phyloP scores from a whole-genome alignment of 2,888 invertebrate species.

The Drosophila meridiana region DNA sequence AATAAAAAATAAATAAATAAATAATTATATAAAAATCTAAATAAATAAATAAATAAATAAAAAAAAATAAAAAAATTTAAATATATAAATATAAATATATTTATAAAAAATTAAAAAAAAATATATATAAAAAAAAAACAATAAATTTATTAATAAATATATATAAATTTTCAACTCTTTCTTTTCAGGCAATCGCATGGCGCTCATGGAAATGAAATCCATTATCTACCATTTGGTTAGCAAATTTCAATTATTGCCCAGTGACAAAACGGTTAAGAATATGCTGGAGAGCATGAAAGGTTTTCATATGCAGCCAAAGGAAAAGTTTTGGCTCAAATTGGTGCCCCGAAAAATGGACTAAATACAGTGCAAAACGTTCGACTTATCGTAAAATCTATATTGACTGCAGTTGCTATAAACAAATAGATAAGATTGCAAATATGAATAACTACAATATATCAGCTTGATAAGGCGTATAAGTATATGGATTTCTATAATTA shows the following conservation, averaged over 20 bases:
- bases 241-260: constrained; percentile 64
- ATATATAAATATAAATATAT: neutral
- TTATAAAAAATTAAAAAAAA: no score
- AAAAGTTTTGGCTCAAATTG: constrained; percentile 75
- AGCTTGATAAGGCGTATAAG: neutral
- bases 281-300: constrained; percentile 53
- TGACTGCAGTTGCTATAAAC: constrained; percentile 1
- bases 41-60: neutral
- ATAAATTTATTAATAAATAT: neutral
- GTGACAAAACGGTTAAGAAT: constrained; percentile 59
- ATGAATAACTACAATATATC: neutral
- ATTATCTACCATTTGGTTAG: constrained; percentile 70
- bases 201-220: constrained; percentile 77
- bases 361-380: neutral
- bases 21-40: no score
- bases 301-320: constrained; percentile 59
- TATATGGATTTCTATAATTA: neutral
- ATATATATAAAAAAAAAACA: no score
- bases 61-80: no score
- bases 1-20: no score
- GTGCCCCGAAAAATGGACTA: constrained; percentile 39
- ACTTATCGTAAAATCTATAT: neutral
- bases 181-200: constrained; percentile 69
- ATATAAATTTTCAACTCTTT: neutral
- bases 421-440: no score